Evolutionary conservation across 1,140 invertebrate genomes (phyloP), one percentile per base, ranked within the genome.

Genomic region (Ganaspis sp.): DNA sequence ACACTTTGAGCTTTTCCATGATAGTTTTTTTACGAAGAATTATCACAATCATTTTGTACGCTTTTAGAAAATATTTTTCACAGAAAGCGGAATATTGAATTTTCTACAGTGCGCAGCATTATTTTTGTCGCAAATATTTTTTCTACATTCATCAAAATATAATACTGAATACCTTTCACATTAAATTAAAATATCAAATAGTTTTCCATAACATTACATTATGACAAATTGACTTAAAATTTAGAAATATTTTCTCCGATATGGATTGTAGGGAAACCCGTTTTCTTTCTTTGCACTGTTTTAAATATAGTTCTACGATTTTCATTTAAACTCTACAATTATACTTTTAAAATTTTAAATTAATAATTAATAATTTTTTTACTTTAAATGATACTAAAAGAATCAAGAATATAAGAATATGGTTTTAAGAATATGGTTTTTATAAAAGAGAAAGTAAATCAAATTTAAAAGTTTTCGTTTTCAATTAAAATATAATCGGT

Each of bases 41-140:
- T 80, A 80, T 80, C 79, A 81, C 79, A 81, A 81, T 72, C 73
- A 34, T 81, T n/a, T 81, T 81, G 76, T 78, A 81, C 79, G 34
- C 64, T 42, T 76, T 75, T 72, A 29, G 23, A 64, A 64, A 29
- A 34, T 2, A 8, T 26, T 29, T 26, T 64, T 64, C 58, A 64
- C 23, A 64, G 23, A n/a, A 29, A 29, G 58, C 15, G 23, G 23
- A 26, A 34, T 29, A 49, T 49, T 49, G 45, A 4, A 4, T n/a
- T 49, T 49, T 26, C 5, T 64, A 29, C 4, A 58, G 12, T 58
- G 54, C 21, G 23, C 26, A 64, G 58, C 23, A 64, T 15, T 64
- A 64, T 64, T 29, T 23, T 64, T 64, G 21, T 26, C 23, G 21
- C 23, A 64, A 64, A 26, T 64, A 64, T 64, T 26, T 64, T n/a